Percentiles rank a stretch among this genome's conserved stretches.
Conservation (phyloP, 2,797 vertebrate species). For the Perodicticus potto region DNA sequence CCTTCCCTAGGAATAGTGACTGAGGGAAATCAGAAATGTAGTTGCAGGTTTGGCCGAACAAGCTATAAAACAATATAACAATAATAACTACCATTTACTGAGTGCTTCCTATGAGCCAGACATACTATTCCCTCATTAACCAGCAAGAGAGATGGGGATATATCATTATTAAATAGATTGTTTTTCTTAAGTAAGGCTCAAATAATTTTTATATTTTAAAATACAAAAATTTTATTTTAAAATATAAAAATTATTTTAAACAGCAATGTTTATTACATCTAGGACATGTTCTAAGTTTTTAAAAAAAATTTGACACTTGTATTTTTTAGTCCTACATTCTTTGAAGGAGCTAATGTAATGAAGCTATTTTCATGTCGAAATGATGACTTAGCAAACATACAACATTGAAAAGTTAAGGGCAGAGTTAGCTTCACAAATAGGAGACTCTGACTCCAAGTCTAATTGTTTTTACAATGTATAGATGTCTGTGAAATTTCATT, state of each 20-base stretch:
- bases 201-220: background rate
- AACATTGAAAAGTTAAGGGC: background rate
- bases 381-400: constrained; percentile 41
- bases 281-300: background rate
- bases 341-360: background rate
- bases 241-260: constrained; percentile 14
- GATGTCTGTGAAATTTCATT: background rate
- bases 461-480: background rate
- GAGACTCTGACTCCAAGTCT: background rate
- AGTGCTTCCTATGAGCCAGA: background rate
- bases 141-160: background rate
- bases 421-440: background rate
- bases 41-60: background rate
- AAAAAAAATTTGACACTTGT: background rate
- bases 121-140: background rate
- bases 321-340: background rate
- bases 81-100: background rate
- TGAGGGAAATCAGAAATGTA: background rate
- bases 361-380: background rate
- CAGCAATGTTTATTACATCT: background rate
- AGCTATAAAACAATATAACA: background rate
- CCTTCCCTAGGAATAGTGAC: background rate
- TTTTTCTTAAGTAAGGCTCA: background rate
- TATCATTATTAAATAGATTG: background rate
- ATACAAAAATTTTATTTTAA: background rate